Conservation (phyloP, 2,113 vertebrate species). For the Corythornis cristatus region DNA sequence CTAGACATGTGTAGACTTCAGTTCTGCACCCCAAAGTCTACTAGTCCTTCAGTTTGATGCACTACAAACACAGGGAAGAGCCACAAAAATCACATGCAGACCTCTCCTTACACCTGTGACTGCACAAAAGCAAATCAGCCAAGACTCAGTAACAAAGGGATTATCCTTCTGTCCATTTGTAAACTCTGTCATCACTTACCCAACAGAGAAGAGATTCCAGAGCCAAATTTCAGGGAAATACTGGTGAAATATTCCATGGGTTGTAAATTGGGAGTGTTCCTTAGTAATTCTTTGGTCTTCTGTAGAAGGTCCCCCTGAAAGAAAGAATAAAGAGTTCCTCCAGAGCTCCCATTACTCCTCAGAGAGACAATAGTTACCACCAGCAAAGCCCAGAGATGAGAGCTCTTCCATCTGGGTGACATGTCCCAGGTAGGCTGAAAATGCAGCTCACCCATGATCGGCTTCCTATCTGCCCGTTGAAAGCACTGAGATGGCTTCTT, state of each 20-base stretch:
- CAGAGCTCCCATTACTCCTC: accelerated
- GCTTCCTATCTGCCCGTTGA: not conserved
- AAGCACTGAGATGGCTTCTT: constrained; percentile 47
- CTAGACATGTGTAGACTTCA: not conserved
- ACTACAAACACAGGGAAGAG: not conserved
- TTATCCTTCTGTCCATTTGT: not conserved
- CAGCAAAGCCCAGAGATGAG: not conserved
- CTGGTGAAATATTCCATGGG: constrained; percentile 7
- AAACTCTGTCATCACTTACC: constrained; percentile 65
- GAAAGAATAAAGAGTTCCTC: not conserved
- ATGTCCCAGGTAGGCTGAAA: not conserved
- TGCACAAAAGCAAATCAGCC: not conserved
- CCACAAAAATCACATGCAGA: not conserved
- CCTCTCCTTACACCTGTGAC: not conserved
- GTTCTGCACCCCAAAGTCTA: not conserved
- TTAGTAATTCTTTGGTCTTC: not conserved
- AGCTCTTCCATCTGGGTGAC: not conserved
- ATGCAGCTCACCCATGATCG: not conserved
- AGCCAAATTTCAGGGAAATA: constrained; percentile 87
- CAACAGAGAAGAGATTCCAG: constrained; percentile 79
- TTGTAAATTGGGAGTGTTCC: not conserved
- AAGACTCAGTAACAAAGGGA: not conserved
- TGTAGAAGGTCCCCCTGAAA: not conserved
- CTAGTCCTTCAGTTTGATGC: not conserved
- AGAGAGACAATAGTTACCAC: not conserved